Percentiles rank a stretch among this genome's conserved stretches.
Evolutionary conservation across 2,113 vertebrate species (phyloP).

Genomic region (Zingel zingel): DNA sequence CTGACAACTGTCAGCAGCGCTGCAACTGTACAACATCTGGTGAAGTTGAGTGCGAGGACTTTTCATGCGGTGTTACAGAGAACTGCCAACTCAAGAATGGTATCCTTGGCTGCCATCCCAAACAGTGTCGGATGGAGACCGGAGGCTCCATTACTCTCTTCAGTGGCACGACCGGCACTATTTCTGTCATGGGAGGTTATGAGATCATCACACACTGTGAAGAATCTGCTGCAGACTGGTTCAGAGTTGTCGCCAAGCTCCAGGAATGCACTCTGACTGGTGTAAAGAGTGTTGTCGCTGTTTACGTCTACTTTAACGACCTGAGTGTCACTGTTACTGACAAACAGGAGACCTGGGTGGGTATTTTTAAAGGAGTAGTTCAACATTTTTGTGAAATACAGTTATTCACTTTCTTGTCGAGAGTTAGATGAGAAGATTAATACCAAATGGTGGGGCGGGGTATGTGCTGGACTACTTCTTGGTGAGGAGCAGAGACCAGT

Average conservation of each 20-base stretch:
- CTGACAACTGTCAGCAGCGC: neutral
- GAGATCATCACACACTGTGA: constrained; percentile 23
- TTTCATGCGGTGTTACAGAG: constrained; percentile 9
- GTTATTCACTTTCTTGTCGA: neutral
- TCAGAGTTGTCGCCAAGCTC: constrained; percentile 23
- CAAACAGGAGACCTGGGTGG: constrained; percentile 33
- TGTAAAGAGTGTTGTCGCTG: neutral
- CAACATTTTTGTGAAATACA: neutral
- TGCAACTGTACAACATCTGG: constrained; percentile 10
- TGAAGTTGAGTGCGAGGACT: neutral
- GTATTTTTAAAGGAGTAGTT: neutral
- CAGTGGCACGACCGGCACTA: neutral
- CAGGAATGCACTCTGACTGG: neutral
- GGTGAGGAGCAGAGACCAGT: too few relatives aligned
- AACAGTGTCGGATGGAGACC: neutral
- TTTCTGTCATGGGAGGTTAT: constrained; percentile 9
- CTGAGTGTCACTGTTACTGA: constrained; percentile 1
- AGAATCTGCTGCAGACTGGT: constrained; percentile 3
- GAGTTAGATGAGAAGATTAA: neutral
- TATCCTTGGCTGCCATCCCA: constrained; percentile 1
- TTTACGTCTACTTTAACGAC: constrained; percentile 20
- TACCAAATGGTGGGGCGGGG: neutral
- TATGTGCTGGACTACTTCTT: too few relatives aligned
- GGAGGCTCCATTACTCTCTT: constrained; percentile 16
- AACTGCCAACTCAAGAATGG: neutral